Evolutionary conservation across 2,888 invertebrate genomes (phyloP).

Genomic region (Ochropleura leucogaster): DNA sequence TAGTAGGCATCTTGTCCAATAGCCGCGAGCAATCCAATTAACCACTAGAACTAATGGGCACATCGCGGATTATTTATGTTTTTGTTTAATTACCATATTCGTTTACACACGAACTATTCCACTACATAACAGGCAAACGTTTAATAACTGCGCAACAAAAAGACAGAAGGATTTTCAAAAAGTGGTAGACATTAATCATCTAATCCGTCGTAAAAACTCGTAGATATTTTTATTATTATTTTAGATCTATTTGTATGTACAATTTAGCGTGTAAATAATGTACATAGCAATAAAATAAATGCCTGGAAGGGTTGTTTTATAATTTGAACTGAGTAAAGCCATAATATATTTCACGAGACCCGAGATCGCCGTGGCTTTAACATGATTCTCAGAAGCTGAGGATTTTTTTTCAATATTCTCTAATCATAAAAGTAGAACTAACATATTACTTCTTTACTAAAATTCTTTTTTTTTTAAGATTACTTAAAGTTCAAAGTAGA

Average conservation of each 20-base stretch:
- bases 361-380: slow-evolving; percentile 15
- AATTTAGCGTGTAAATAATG: too few species aligned
- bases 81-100: slow-evolving; percentile 32
- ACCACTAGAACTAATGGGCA: slow-evolving; percentile 9
- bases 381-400: slow-evolving; percentile 8
- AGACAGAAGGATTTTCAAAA: background rate
- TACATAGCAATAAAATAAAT: too few species aligned
- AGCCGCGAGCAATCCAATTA: slow-evolving; percentile 36
- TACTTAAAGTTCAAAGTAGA: background rate
- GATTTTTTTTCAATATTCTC: slow-evolving; percentile 14
- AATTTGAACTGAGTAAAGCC: too few species aligned
- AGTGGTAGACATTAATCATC: too few species aligned
- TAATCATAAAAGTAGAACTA: slow-evolving; percentile 26
- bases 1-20: slow-evolving; percentile 9
- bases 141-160: background rate
- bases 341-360: slow-evolving; percentile 20
- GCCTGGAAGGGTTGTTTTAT: too few species aligned
- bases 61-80: slow-evolving; percentile 14
- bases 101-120: background rate
- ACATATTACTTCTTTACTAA: slow-evolving; percentile 17
- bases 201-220: too few species aligned
- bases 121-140: background rate
- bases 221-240: too few species aligned
- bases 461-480: slow-evolving; percentile 20
- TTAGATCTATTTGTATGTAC: too few species aligned